Conservation (phyloP, 2,113 vertebrate genomes). For the Odocoileus virginianus region DNA sequence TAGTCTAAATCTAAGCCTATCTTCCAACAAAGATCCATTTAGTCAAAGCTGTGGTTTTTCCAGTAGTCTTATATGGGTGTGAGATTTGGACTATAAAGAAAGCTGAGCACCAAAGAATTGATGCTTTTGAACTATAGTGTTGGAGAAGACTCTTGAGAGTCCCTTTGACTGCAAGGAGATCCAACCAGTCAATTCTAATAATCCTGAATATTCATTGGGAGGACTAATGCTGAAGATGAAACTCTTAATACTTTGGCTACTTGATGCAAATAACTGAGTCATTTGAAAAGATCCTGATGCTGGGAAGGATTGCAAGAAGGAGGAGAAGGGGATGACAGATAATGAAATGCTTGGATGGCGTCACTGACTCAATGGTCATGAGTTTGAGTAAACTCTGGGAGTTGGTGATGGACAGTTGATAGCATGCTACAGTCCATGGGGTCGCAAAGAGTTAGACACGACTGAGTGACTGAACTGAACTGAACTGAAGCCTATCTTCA, state of each 20-base stretch:
- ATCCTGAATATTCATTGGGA: not conserved
- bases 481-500: not conserved
- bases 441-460: not conserved
- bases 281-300: not conserved
- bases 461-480: not conserved
- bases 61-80: not conserved
- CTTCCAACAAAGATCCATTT: not conserved
- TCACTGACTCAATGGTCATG: not conserved
- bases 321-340: not conserved
- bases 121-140: not conserved
- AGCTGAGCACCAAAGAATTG: not conserved
- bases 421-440: not conserved
- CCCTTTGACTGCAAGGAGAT: not conserved
- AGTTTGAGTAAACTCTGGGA: not conserved
- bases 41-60: not conserved
- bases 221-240: not conserved
- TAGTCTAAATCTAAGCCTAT: not conserved
- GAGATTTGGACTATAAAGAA: not conserved
- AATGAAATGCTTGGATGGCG: not conserved
- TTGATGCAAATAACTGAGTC: not conserved
- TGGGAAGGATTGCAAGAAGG: not conserved
- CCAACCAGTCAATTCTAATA: not conserved
- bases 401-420: not conserved
- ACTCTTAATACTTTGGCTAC: not conserved
- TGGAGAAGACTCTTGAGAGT: not conserved